Base-by-base conservation (phyloP, 2,888 invertebrate genomes). In the Ornithoptera alexandrae region DNA sequence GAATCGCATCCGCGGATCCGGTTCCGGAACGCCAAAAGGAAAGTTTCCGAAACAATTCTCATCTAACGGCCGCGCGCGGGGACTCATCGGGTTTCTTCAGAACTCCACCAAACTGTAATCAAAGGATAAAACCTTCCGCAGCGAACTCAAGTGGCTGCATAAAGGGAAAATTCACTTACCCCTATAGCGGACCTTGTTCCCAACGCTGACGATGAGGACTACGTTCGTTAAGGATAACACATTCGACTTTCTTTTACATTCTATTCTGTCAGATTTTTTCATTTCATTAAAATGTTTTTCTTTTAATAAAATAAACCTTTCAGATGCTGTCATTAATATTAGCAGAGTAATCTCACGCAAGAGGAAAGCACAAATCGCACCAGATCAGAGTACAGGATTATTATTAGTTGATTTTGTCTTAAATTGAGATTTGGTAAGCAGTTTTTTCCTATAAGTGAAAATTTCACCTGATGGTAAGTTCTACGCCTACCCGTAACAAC, bases 111-210 rank as follows among this genome's bases (percentile, higher is more conserved):
- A 82, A 85, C 81, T 83, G 87, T 86, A 90, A 89, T 90, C 87
- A 88, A 85, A 87, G 85, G 85, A 85, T 84, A 87, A 84, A 84
- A 83, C 86, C 86, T 85, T 83, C 82, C 84, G 85, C 78, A 83
- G 80, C 80, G 72, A 77, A 88, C 84, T 83, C 85, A 84, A 89
- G 88, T 87, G 84, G 85, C 83, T 84, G 85, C 84, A 86, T 88
- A 85, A 85, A 86, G 86, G 83, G 82, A 84, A 87, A 88, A 90
- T 90, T 90, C 90, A 90, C 89, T 90, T 90, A 90, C 89, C 83
- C 74, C 84, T 84, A 83, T 80, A 81, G 83, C 83, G 83, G 83
- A 84, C 84, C 84, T 78, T 81, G 85, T 81, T 85, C 84, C 88
- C 86, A 89, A 89, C 89, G 88, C 85, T 85, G 84, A 79, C 80